phyloP scores from a whole-genome alignment of 2,797 vertebrate genomes.

The Tangara arthus region DNA sequence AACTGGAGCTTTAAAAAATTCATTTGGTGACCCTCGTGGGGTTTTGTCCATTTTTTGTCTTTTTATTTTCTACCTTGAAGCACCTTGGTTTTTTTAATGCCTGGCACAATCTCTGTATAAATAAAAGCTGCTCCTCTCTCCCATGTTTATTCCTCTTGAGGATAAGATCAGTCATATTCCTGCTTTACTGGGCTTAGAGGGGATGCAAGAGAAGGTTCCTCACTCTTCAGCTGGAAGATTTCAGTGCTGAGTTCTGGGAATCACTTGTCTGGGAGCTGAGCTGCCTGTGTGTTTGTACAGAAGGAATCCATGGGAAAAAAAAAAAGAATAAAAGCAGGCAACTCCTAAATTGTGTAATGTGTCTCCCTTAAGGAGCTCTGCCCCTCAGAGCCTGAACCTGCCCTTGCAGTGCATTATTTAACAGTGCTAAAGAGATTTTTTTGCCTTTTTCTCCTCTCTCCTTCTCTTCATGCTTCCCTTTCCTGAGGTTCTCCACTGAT shows the following conservation, averaged over 20 bases:
- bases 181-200: background rate
- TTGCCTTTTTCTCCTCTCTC: background rate
- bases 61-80: background rate
- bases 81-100: background rate
- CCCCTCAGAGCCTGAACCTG: background rate
- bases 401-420: background rate
- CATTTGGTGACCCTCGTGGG: background rate
- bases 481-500: background rate
- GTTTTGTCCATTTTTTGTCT: background rate
- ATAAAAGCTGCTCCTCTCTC: background rate
- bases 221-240: background rate
- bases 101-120: background rate
- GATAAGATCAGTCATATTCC: background rate
- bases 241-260: background rate
- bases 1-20: background rate
- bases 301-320: background rate
- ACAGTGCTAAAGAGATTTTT: background rate
- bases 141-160: background rate
- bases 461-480: background rate
- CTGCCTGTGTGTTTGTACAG: background rate
- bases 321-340: background rate
- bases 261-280: background rate
- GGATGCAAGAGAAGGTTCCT: background rate
- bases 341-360: background rate
- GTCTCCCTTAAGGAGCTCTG: background rate